A percentile compares a stretch with the other conserved stretches of the same genome.
Evolutionary conservation across 2,113 vertebrate species (phyloP).

Genomic region (Salvator merianae): DNA sequence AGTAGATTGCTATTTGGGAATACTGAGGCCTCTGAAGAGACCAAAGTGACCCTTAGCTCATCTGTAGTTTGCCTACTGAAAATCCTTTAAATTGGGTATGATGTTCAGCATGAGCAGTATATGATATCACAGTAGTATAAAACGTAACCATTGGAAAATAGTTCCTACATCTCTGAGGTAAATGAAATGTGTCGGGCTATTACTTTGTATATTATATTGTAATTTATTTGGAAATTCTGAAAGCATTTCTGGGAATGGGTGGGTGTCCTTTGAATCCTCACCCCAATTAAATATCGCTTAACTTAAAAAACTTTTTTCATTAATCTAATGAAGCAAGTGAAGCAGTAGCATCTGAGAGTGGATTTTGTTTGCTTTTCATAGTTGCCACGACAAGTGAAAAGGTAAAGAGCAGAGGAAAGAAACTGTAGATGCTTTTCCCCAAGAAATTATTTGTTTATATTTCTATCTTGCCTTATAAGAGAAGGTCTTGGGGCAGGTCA

Average conservation of each 20-base stretch:
- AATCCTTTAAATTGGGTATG: not conserved
- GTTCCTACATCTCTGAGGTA: not conserved
- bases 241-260: not conserved
- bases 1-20: not conserved
- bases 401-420: not conserved
- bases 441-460: not conserved
- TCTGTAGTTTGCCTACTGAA: not conserved
- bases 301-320: not conserved
- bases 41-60: not conserved
- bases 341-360: not conserved
- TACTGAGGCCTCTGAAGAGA: not conserved
- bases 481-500: too few species aligned
- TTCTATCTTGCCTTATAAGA: too few species aligned
- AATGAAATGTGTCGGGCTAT: not conserved
- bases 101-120: not conserved
- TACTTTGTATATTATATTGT: too few species aligned
- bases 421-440: not conserved
- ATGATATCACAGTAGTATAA: not conserved
- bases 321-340: not conserved
- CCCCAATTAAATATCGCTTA: not conserved
- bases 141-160: not conserved
- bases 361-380: not conserved
- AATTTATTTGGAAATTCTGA: not conserved
- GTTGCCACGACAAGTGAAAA: not conserved
- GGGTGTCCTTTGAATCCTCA: not conserved